A percentile compares a stretch with the other conserved stretches of the same genome.
Conservation (phyloP, 2,888 invertebrate genomes). For the Nysson spinosus region DNA sequence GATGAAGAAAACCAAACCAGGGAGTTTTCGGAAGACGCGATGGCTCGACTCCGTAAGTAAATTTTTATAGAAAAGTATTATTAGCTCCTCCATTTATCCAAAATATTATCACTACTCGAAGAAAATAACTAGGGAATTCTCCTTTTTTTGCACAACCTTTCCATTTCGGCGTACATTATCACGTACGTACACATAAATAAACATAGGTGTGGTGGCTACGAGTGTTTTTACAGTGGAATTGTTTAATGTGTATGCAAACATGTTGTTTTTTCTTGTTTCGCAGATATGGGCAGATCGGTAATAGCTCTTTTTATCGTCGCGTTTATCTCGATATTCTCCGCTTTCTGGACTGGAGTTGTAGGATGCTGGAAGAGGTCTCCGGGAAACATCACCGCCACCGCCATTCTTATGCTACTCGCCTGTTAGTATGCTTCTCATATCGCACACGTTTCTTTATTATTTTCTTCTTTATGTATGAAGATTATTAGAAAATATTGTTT, state of each 20-base stretch:
- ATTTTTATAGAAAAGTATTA: too few relatives aligned
- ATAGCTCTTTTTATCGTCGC: slow-evolving; percentile 95
- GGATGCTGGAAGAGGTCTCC: slow-evolving; percentile 98
- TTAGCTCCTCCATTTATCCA: neutral
- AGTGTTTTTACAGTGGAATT: too few relatives aligned
- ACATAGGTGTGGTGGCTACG: too few relatives aligned
- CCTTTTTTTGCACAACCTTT: too few relatives aligned
- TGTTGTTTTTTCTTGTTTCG: neutral
- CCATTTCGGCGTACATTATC: too few relatives aligned
- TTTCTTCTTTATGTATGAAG: neutral
- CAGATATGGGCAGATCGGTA: slow-evolving; percentile 93
- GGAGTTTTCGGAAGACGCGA: slow-evolving; percentile 88
- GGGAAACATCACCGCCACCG: slow-evolving; percentile 95
- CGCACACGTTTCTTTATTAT: neutral
- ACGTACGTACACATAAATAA: too few relatives aligned
- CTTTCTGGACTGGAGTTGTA: slow-evolving; percentile 96
- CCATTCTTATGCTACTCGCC: slow-evolving; percentile 91
- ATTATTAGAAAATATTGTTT: neutral
- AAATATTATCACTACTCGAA: too few relatives aligned
- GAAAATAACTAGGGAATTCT: too few relatives aligned
- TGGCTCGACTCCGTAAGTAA: slow-evolving; percentile 88
- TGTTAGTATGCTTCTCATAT: slow-evolving; percentile 81
- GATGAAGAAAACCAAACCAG: slow-evolving; percentile 91
- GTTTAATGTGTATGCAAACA: neutral
- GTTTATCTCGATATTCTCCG: slow-evolving; percentile 93